These are phyloP conservation scores for Scylla paramamosain DNA, from an alignment of 1,140 invertebrate species.

Conservation along the genomic window DNA sequence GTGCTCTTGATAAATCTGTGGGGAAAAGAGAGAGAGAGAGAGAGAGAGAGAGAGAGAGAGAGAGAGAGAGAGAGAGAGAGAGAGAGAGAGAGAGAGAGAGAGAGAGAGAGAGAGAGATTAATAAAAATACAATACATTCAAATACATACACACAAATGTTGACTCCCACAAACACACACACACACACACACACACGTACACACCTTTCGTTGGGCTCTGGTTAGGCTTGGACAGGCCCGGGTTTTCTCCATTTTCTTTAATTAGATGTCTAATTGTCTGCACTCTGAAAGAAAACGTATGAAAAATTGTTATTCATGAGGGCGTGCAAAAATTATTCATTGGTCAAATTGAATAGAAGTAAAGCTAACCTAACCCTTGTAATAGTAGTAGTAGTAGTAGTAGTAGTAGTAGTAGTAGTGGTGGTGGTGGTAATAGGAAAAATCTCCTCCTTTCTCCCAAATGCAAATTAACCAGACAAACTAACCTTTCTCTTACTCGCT, in stretches of 20 bases:
- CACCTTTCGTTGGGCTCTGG: conserved; percentile 58
- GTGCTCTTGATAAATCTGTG: conserved; percentile 79
- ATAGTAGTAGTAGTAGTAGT: neutral
- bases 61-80: neutral
- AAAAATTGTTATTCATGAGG: neutral
- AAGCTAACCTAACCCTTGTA: no score
- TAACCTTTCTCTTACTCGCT: no score
- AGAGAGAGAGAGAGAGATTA: neutral
- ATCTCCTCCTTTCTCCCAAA: no score
- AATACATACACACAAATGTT: neutral
- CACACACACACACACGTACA: neutral
- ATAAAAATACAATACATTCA: neutral
- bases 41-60: neutral
- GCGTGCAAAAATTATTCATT: neutral
- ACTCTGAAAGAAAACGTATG: conserved; percentile 35
- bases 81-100: neutral
- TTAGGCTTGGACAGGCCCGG: conserved; percentile 81
- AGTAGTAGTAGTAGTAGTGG: neutral
- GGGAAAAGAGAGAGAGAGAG: neutral
- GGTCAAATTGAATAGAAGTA: neutral
- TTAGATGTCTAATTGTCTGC: conserved; percentile 49
- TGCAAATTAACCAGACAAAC: no score
- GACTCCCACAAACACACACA: neutral
- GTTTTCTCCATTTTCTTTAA: conserved; percentile 55
- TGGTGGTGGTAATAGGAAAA: no score